Conservation (phyloP, 2,888 invertebrate species). For the Troglohyphantes excavatus region DNA sequence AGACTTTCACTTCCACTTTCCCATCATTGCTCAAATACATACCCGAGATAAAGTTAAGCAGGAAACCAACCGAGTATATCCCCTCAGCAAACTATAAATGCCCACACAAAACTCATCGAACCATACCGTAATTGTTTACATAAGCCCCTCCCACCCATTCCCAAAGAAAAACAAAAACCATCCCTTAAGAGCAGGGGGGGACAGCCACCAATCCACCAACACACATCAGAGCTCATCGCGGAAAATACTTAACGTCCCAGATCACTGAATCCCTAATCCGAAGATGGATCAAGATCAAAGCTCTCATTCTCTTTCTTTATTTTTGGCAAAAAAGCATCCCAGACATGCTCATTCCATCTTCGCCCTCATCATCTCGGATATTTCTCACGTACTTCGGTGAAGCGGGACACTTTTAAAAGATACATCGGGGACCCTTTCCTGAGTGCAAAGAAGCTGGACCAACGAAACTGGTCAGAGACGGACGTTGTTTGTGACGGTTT, state of each 20-base stretch:
- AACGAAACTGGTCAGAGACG: too few species aligned
- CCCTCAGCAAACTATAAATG: background rate
- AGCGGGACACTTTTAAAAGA: conserved; percentile 55
- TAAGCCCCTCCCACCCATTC: background rate
- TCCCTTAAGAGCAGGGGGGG: background rate
- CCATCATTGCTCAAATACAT: background rate
- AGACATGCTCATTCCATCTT: conserved; percentile 12
- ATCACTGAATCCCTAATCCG: conserved; percentile 38
- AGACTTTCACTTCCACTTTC: background rate
- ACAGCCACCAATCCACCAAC: conserved; percentile 19
- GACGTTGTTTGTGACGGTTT: conserved; percentile 14
- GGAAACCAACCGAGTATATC: background rate
- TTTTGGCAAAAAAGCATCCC: background rate
- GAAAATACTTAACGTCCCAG: conserved; percentile 48
- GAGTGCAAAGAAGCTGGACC: too few species aligned
- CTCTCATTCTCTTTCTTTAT: background rate
- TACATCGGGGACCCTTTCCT: background rate
- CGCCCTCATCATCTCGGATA: conserved; percentile 30
- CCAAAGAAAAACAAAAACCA: conserved; percentile 25
- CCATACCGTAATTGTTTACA: conserved; percentile 24
- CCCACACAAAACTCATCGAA: conserved; percentile 2
- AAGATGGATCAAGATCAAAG: conserved; percentile 48
- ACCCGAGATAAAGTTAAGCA: background rate
- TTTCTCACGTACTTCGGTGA: conserved; percentile 58
- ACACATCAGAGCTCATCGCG: background rate